These are phyloP conservation scores for Antigone vipio DNA, from an alignment of 2,113 vertebrate species.

Conservation along the genomic window DNA sequence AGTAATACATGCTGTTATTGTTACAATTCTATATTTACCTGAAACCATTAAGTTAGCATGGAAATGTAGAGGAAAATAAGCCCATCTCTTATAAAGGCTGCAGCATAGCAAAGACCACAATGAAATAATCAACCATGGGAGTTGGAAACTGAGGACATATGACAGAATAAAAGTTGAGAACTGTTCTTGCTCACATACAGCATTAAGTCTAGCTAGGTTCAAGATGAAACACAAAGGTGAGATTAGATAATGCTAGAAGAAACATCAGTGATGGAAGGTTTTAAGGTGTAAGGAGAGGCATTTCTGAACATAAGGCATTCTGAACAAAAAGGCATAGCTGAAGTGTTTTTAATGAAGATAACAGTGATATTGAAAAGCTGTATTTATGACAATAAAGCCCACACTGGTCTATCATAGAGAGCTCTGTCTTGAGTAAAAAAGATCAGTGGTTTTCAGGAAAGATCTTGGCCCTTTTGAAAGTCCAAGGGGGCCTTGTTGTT, in stretches of 20 bases:
- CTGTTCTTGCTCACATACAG: not conserved
- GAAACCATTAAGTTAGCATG: not conserved
- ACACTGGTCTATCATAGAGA: not conserved
- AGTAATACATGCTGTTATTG: not conserved
- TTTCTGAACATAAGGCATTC: not conserved
- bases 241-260: not conserved
- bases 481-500: not conserved
- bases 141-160: not conserved
- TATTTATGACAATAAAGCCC: not conserved
- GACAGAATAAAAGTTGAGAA: not conserved
- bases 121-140: not conserved
- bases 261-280: not conserved
- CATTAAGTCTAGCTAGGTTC: not conserved
- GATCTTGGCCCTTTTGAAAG: not conserved
- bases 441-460: not conserved
- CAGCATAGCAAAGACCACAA: not conserved
- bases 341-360: not conserved
- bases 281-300: not conserved
- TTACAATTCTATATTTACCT: not conserved
- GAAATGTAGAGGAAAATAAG: not conserved
- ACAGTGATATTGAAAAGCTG: not conserved
- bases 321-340: not conserved
- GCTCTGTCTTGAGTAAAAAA: not conserved
- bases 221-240: not conserved
- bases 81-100: not conserved